These are phyloP conservation scores for Synanthedon formicaeformis DNA, from an alignment of 2,888 invertebrate genomes.

Conservation along the genomic window DNA sequence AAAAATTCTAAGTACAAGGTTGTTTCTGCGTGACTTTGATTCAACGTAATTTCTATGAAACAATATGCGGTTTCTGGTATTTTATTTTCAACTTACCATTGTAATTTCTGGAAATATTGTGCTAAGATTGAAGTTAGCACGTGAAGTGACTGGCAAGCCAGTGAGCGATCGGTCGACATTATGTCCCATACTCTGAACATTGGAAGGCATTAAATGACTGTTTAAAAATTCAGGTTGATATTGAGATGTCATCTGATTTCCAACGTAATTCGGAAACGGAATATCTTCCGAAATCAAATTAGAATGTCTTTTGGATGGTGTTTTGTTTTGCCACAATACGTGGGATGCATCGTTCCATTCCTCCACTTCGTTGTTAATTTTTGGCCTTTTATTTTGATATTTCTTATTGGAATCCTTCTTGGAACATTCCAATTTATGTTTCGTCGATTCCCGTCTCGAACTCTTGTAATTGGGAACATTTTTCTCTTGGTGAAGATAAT, in stretches of 20 bases:
- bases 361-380: conserved; percentile 43
- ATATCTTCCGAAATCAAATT: conserved; percentile 50
- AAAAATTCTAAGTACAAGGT: background rate
- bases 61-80: conserved; percentile 1
- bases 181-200: conserved; percentile 44
- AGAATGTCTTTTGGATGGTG: conserved; percentile 38
- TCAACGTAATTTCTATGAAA: background rate
- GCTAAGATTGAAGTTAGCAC: conserved; percentile 84
- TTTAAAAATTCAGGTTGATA: conserved; percentile 59
- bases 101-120: conserved; percentile 89
- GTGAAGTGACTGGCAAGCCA: conserved; percentile 51
- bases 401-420: conserved; percentile 59
- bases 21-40: background rate
- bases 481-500: conserved; percentile 42
- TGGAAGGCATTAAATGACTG: conserved; percentile 50
- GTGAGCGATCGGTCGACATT: conserved; percentile 44
- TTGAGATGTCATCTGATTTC: conserved; percentile 53
- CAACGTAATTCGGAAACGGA: conserved; percentile 50
- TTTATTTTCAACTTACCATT: conserved; percentile 40
- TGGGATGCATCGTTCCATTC: conserved; percentile 54
- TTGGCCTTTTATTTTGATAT: conserved; percentile 52
- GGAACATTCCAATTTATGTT: conserved; percentile 61
- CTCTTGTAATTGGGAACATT: conserved; percentile 39
- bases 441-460: conserved; percentile 49
- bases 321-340: conserved; percentile 54